Evolutionary conservation across 2,888 invertebrate genomes (phyloP).

Genomic region (Brenthis daphne): DNA sequence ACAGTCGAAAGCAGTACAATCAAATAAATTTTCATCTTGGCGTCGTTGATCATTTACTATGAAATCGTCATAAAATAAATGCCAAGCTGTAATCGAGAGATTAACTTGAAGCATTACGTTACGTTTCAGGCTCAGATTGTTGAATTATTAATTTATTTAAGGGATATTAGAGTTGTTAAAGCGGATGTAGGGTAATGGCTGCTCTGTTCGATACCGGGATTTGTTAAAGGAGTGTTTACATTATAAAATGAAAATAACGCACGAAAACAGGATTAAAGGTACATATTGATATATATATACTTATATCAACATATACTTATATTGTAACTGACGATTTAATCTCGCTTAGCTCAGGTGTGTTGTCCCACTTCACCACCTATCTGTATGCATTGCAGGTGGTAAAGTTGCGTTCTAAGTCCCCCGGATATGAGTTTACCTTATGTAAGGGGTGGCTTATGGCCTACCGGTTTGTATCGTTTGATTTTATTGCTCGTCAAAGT

Average conservation of each 20-base stretch:
- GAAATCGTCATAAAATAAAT: slow-evolving; percentile 14
- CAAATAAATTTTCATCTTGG: neutral
- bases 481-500: no score
- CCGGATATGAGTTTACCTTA: no score
- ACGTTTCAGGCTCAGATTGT: slow-evolving; percentile 38
- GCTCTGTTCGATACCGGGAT: slow-evolving; percentile 18
- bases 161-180: slow-evolving; percentile 34
- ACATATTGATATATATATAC: neutral
- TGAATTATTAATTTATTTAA: slow-evolving; percentile 48
- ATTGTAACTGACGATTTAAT: no score
- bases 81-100: slow-evolving; percentile 20
- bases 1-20: no score
- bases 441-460: no score
- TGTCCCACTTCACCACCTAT: no score
- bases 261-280: neutral
- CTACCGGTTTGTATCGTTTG: no score
- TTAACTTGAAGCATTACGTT: slow-evolving; percentile 23
- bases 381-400: no score
- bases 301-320: no score
- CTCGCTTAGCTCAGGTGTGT: no score
- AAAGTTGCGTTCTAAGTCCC: no score
- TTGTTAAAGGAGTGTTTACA: slow-evolving; percentile 20
- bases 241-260: neutral
- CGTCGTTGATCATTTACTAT: neutral
- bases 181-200: slow-evolving; percentile 27